Percentiles rank a stretch among this genome's conserved stretches.
Evolutionary conservation across 2,113 vertebrate genomes (phyloP).

Genomic region (Sorex araneus): DNA sequence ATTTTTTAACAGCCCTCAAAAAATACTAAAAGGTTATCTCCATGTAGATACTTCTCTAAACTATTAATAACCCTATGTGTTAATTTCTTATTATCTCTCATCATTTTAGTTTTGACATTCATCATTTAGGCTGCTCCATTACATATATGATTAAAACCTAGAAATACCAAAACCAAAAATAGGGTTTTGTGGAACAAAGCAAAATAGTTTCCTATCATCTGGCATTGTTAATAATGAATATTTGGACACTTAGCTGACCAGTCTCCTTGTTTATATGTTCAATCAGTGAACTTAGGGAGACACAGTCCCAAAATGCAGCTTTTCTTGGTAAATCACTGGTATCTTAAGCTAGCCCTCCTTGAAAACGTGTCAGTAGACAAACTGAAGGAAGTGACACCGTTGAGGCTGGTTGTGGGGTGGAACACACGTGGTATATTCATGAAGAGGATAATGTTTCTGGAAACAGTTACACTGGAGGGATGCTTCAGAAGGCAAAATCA

Average conservation of each 20-base stretch:
- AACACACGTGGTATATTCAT: neutral
- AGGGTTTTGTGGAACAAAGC: neutral
- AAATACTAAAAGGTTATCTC: neutral
- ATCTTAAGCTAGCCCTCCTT: neutral
- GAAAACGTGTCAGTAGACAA: neutral
- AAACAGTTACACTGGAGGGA: neutral
- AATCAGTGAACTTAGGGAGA: neutral
- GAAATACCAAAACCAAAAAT: neutral
- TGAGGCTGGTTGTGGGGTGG: neutral
- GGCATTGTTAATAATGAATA: neutral
- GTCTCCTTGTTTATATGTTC: neutral
- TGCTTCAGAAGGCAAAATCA: neutral
- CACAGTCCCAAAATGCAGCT: neutral
- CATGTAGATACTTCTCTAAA: neutral
- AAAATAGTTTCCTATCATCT: neutral
- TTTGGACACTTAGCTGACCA: neutral
- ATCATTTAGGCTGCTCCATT: neutral
- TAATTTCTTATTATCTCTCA: neutral
- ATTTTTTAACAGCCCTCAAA: too few species aligned
- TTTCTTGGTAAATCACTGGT: too few species aligned
- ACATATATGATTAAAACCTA: neutral
- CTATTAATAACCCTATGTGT: neutral
- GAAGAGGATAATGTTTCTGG: neutral
- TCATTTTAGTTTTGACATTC: conserved; percentile 34
- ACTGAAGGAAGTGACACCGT: neutral